A percentile compares a stretch with the other conserved stretches of the same genome.
phyloP scores from a whole-genome alignment of 2,888 invertebrate genomes.

The Epicampocera succincta region DNA sequence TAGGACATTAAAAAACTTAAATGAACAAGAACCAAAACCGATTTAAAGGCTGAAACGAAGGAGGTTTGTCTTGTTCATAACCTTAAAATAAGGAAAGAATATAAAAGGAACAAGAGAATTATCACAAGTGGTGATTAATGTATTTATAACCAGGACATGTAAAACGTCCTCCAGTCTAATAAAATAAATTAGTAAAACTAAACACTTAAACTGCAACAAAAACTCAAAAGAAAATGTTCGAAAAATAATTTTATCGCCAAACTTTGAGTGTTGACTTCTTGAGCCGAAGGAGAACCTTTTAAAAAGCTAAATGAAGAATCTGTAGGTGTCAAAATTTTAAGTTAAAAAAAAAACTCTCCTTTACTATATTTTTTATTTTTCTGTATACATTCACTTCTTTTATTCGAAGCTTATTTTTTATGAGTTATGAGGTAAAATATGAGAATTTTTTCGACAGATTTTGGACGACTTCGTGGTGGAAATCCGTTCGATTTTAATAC shows the following conservation, averaged over 20 bases:
- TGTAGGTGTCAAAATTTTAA: too few species aligned
- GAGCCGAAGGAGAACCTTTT: too few species aligned
- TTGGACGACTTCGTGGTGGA: neutral
- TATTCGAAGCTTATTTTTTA: too few species aligned
- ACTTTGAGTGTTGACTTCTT: too few species aligned
- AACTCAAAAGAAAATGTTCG: constrained; percentile 6
- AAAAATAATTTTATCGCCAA: too few species aligned
- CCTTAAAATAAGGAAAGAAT: neutral
- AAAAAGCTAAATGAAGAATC: too few species aligned
- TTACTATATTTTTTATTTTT: too few species aligned
- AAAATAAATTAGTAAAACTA: constrained; percentile 36
- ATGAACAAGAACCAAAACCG: constrained; percentile 3
- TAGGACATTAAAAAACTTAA: constrained; percentile 63
- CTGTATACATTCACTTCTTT: too few species aligned
- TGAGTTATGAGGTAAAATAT: too few species aligned
- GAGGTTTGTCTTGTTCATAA: constrained; percentile 46
- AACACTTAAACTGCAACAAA: constrained; percentile 13
- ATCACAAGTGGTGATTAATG: constrained; percentile 65
- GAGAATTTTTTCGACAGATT: too few species aligned
- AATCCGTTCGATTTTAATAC: neutral
- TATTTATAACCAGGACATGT: constrained; percentile 58
- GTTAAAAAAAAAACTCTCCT: too few species aligned
- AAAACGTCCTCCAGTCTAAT: constrained; percentile 48
- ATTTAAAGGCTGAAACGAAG: constrained; percentile 6
- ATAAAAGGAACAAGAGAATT: constrained; percentile 36